Base-by-base conservation (phyloP, 2,888 invertebrate species). In the Callimorpha dominula region DNA sequence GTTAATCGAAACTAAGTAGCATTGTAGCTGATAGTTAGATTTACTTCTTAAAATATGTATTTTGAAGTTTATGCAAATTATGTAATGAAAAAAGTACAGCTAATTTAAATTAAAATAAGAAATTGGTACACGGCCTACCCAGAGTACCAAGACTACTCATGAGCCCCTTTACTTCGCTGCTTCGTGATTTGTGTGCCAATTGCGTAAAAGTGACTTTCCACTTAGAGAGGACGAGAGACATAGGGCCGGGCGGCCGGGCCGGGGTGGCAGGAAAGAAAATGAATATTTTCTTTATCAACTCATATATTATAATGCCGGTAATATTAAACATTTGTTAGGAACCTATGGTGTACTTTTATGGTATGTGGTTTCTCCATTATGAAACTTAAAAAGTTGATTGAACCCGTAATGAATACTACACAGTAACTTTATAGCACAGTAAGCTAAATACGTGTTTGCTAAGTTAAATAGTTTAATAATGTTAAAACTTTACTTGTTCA, bases 181-280 rank as follows among this genome's bases (percentile, higher is more conserved):
- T 84, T 77, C 88, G 86, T 90, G 90, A 89, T 89, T 90, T 88
- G 90, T 90, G 88, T 88, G 84, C 85, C 88, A 86, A 89, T 89
- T 88, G 89, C 87, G 86, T 82, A 86, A 85, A 87, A 88, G 86
- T 86, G 86, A 87, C 85, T 86, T 83, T 84, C 81, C 85, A 84
- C 87, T 85, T 85, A 83, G 81, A 69, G 80, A 70, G 70, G 74
- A 74, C 60, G 62, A 66, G 73, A 73, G 75, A 72, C 74, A 79
- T 70, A 74, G 75, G 31, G 52, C 15, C 68, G 72, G 79, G 40
- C 68, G 31, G 60, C 11, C 68, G 72, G 77, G 20, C 68, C 17
- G n/a, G 69, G 73, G 70, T 71, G 64, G 60, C 68, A 15, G 46
- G 14, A 40, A 78, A 82, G n/a, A 80, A 80, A 78, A 79, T 78